Conservation (phyloP, 2,888 invertebrate genomes). For the Schizaphis graminum region DNA sequence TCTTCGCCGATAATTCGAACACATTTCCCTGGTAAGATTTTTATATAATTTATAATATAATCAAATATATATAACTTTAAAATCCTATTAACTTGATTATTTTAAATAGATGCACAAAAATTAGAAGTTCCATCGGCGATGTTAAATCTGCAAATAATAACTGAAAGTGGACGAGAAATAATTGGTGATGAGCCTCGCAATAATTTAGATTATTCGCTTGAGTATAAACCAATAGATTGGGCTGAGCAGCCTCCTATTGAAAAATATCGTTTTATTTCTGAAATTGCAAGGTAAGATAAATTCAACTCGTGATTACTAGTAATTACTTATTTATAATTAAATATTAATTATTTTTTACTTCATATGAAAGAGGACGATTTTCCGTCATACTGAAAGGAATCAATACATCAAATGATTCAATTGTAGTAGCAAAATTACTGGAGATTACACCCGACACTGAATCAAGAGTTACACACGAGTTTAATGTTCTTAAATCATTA, state of each 20-base stretch:
- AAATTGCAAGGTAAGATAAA: conserved; percentile 76
- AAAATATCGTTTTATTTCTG: conserved; percentile 88
- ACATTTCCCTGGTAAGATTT: conserved; percentile 68
- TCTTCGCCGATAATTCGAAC: conserved; percentile 84
- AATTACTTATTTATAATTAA: background rate
- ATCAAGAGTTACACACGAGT: conserved; percentile 82
- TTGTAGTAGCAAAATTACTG: conserved; percentile 88
- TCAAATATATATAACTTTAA: background rate
- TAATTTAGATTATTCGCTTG: conserved; percentile 81
- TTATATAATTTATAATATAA: background rate
- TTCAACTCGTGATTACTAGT: background rate
- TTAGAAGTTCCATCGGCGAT: conserved; percentile 86
- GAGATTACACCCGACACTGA: conserved; percentile 79
- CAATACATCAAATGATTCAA: conserved; percentile 79
- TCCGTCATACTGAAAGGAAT: conserved; percentile 87
- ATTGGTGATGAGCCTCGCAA: conserved; percentile 77
- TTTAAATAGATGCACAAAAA: conserved; percentile 75
- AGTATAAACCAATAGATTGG: conserved; percentile 83
- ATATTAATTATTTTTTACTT: conserved; percentile 27
- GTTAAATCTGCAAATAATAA: conserved; percentile 87
- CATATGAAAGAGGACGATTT: conserved; percentile 81
- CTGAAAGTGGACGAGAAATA: conserved; percentile 83
- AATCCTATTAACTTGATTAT: background rate
- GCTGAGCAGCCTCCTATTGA: conserved; percentile 78
- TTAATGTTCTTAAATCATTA: conserved; percentile 84